phyloP scores from a whole-genome alignment of 2,888 invertebrate species.

The Trichogramma dendrolimi region DNA sequence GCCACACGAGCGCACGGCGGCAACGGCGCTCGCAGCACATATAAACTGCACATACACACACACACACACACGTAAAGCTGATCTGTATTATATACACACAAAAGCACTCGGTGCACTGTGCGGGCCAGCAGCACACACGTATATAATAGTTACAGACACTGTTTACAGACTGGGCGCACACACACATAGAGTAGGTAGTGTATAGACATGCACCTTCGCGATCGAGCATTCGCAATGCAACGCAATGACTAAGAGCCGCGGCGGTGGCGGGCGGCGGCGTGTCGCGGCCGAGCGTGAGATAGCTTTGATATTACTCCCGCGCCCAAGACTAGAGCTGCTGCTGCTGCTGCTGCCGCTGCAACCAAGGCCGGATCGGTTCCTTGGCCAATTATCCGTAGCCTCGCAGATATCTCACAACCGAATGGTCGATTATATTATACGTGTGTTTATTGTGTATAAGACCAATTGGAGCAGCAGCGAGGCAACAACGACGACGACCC shows the following conservation, averaged over 20 bases:
- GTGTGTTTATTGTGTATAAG: too few species aligned
- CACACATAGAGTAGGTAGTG: too few species aligned
- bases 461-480: neutral
- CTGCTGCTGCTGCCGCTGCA: neutral
- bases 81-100: neutral
- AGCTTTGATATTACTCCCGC: neutral
- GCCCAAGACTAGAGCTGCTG: neutral
- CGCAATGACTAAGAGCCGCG: neutral
- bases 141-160: too few species aligned
- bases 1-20: neutral
- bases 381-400: conserved; percentile 12
- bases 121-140: too few species aligned
- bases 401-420: neutral
- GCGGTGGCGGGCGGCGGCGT: neutral
- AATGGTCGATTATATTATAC: too few species aligned
- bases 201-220: too few species aligned
- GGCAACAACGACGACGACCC: neutral
- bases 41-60: neutral
- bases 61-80: neutral
- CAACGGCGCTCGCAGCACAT: neutral
- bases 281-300: conserved; percentile 24
- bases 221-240: too few species aligned
- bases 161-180: too few species aligned
- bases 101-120: neutral
- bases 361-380: conserved; percentile 26